phyloP scores from a whole-genome alignment of 2,888 invertebrate species.

The Parnassius orleans region DNA sequence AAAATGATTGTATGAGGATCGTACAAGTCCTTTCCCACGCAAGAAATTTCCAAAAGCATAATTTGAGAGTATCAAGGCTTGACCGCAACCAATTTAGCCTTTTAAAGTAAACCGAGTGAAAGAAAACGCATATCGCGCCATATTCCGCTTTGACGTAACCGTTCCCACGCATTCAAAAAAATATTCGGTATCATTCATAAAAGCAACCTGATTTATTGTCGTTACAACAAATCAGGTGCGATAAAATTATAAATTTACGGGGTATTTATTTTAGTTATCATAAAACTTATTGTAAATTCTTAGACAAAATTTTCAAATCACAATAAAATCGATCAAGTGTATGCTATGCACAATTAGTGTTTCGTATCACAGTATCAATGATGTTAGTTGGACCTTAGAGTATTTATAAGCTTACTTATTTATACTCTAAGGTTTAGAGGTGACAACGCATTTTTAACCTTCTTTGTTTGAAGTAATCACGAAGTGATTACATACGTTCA shows the following conservation, averaged over 20 bases:
- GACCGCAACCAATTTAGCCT: constrained; percentile 30
- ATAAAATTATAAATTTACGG: constrained; percentile 13
- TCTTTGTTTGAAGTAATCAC: constrained; percentile 10
- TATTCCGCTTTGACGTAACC: constrained; percentile 18
- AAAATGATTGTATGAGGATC: constrained; percentile 1
- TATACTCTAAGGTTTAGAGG: too few relatives aligned
- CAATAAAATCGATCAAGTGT: too few relatives aligned
- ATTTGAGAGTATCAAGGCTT: constrained; percentile 11
- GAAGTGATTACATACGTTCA: neutral
- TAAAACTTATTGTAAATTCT: neutral
- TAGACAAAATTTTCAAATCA: too few relatives aligned
- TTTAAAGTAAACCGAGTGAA: constrained; percentile 35
- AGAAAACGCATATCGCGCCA: constrained; percentile 27
- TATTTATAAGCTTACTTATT: too few relatives aligned
- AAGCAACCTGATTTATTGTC: constrained; percentile 21
- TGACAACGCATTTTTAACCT: too few relatives aligned
- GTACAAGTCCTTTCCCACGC: constrained; percentile 21
- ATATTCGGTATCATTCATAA: constrained; percentile 29
- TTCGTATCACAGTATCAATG: too few relatives aligned
- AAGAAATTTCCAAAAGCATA: constrained; percentile 17
- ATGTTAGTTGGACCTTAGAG: too few relatives aligned
- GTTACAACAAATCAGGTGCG: constrained; percentile 3
- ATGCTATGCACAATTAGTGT: too few relatives aligned
- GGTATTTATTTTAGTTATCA: constrained; percentile 18
- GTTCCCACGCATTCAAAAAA: constrained; percentile 37